Base-by-base conservation (phyloP, 2,888 invertebrate genomes). In the Acronicta psi region DNA sequence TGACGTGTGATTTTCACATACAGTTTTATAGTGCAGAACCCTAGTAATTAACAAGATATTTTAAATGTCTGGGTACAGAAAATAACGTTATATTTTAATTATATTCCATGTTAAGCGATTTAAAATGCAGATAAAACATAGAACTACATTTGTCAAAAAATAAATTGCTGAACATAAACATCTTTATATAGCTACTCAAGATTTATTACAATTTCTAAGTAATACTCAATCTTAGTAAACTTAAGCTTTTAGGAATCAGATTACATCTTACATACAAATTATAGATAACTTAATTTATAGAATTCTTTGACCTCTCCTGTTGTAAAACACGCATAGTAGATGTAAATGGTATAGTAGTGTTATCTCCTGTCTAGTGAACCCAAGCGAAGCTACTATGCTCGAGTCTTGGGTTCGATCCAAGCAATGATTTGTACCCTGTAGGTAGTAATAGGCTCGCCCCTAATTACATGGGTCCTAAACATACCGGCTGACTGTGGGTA, bases 141-240 rank as follows among this genome's bases (percentile, higher is more conserved):
- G 37, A 50, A 20, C 14, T 11, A 44, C 17, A 69, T 66, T 66
- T 62, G 23, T 69, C 56, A 62, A 45, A 44, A n/a, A 51, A 44
- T 43, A 55, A 40, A 55, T 42, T 49, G 17, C 59, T 54, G n/a
- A 40, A 59, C 11, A 29, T 31, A 49, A 49, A 52, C 17, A n/a
- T 10, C 8, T 20, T 50, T 59, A 46, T 56, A 51, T 51, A 37
- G 45, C n/a, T n/a, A n/a, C n/a, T n/a, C 2, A 8, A 50, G 47
- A 68, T 68, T 36, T 55, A 71, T 50, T 17, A 25, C 8, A 41
- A 2, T 44, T 38, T 40, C 8, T 38, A 17, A 16, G 11, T 68
- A 42, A 53, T 23, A 41, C 17, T 25, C 44, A 31, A 53, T 60
- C 34, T 34, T 34, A 34, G 34, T 34, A 34, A 34, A 34, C n/a